Percentiles rank a stretch among this genome's conserved stretches.
These are phyloP conservation scores for Agrotis exclamationis DNA, from an alignment of 2,888 invertebrate genomes.

Conservation along the genomic window DNA sequence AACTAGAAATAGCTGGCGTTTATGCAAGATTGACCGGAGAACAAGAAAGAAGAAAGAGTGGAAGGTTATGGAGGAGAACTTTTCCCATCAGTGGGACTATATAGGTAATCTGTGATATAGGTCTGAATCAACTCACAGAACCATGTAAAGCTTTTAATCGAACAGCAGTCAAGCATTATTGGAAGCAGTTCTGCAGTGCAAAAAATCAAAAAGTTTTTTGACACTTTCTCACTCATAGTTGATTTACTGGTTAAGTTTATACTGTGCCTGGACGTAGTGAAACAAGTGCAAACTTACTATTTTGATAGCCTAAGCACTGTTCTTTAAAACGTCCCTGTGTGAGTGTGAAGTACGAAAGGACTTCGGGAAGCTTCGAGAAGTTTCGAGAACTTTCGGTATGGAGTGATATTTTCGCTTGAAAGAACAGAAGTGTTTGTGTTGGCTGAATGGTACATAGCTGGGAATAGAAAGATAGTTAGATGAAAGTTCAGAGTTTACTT, in stretches of 20 bases:
- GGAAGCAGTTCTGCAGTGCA: background rate
- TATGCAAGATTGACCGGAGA: too few relatives aligned
- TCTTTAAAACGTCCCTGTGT: constrained; percentile 26
- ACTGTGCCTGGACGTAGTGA: constrained; percentile 32
- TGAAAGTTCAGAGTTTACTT: background rate
- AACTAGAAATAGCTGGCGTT: too few relatives aligned
- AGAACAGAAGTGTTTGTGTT: constrained; percentile 13
- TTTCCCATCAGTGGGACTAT: too few relatives aligned
- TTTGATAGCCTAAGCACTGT: constrained; percentile 40
- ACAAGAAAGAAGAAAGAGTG: too few relatives aligned
- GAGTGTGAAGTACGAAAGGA: constrained; percentile 31
- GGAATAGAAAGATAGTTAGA: constrained; percentile 8
- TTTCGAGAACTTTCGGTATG: constrained; percentile 10
- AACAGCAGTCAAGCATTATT: too few relatives aligned
- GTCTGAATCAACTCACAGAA: background rate
- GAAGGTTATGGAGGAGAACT: too few relatives aligned
- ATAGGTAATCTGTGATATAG: background rate
- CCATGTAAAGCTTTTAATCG: background rate
- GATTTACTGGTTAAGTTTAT: background rate
- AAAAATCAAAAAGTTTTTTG: background rate
- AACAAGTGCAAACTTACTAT: constrained; percentile 38
- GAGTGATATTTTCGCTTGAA: constrained; percentile 23
- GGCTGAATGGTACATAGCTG: constrained; percentile 15
- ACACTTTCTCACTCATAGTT: too few relatives aligned
- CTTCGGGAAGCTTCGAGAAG: constrained; percentile 27